These are phyloP conservation scores for Lepidonotus clava DNA, from an alignment of 2,888 invertebrate species.

Conservation along the genomic window DNA sequence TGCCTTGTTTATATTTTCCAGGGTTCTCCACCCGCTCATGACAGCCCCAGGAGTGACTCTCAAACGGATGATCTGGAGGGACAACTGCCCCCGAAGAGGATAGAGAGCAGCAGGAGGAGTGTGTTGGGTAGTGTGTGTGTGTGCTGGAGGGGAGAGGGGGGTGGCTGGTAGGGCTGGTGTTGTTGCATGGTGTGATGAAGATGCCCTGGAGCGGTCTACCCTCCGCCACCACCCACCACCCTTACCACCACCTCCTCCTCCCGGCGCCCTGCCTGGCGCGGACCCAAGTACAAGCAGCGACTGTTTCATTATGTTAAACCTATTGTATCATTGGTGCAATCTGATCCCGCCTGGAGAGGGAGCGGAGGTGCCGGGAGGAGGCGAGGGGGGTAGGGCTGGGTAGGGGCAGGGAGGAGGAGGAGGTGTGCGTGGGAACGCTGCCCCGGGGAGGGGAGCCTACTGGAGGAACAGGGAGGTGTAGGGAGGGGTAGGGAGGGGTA, in stretches of 20 bases:
- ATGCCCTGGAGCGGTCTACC: background rate
- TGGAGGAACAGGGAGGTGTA: background rate
- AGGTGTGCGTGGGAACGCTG: background rate
- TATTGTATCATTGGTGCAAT: slow-evolving; percentile 19
- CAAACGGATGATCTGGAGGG: background rate
- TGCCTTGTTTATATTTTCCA: background rate
- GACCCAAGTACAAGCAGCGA: background rate
- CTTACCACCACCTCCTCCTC: background rate
- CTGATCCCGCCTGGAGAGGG: background rate
- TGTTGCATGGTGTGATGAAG: background rate
- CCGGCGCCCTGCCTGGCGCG: background rate
- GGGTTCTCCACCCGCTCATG: slow-evolving; percentile 31
- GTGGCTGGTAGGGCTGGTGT: background rate
- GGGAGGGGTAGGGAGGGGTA: background rate
- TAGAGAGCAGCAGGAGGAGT: no score
- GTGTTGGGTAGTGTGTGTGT: no score
- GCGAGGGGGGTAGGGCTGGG: background rate
- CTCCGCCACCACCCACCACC: background rate
- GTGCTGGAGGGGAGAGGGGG: no score
- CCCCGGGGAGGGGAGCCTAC: background rate
- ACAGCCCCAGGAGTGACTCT: no score
- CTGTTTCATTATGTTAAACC: slow-evolving; percentile 27
- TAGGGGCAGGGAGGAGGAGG: background rate
- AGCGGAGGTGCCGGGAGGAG: background rate
- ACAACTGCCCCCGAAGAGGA: no score